phyloP scores from a whole-genome alignment of 2,888 invertebrate genomes.

The Callyntrura sp. region DNA sequence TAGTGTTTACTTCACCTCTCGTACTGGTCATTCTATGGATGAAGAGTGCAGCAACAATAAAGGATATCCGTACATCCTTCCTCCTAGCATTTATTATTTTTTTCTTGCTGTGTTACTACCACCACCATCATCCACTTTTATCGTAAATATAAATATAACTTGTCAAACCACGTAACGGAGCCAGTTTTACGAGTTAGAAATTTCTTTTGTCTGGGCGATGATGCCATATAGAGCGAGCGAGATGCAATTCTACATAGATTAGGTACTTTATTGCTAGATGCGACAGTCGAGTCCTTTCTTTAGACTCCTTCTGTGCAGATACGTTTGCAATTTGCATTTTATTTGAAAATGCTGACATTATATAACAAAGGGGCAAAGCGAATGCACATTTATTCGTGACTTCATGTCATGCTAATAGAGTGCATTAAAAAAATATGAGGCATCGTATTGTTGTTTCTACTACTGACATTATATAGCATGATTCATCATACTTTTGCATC shows the following conservation, averaged over 20 bases:
- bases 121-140: neutral
- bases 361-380: too few species aligned
- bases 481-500: too few species aligned
- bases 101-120: neutral
- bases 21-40: neutral
- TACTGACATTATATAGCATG: too few species aligned
- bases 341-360: neutral
- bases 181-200: slow-evolving; percentile 49
- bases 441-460: too few species aligned
- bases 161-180: slow-evolving; percentile 26
- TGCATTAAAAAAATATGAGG: too few species aligned
- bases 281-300: slow-evolving; percentile 28
- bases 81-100: neutral
- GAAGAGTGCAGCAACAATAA: too few species aligned
- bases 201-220: neutral
- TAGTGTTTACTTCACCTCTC: neutral
- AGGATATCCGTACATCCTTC: neutral
- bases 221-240: slow-evolving; percentile 29
- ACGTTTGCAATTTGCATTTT: neutral
- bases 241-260: too few species aligned
- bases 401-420: too few species aligned
- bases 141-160: slow-evolving; percentile 16
- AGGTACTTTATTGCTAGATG: too few species aligned
- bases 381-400: too few species aligned
- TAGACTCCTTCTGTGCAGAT: neutral